Evolutionary conservation across 2,888 invertebrate genomes (phyloP), one percentile per base, ranked within the genome.

Genomic region (Isoperla grammatica): DNA sequence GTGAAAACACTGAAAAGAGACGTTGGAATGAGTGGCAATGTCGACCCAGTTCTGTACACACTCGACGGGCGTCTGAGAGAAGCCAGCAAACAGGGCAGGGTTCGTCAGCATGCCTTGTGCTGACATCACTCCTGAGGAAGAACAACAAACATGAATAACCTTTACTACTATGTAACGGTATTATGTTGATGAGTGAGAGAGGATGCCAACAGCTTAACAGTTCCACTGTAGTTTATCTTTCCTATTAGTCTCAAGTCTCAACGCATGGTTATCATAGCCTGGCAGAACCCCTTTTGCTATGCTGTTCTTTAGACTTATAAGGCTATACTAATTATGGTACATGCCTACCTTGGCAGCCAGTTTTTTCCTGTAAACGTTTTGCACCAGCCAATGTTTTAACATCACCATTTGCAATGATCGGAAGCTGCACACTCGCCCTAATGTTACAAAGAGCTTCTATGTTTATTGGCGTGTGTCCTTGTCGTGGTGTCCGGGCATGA

Each of bases 351-450:
- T 81, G 78, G 67, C 88, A 89, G 9, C 84, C 82, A 0, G 93
- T 88, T 60, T 73, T 68, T 40, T 81, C 73, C 65, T 85, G 81
- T 40, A 96, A 76, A 12, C 75, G 70, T 60, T 83, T 72, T 23
- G 90, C 92, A 72, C 90, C 89, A n/a, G 80, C 72, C 61, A 90
- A 75, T 49, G 79, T 81, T 68, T 84, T 88, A 0, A 95, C 79
- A 68, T 94, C 95, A 39, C 98, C 98, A 78, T 99, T 99, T 0
- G 91, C 95, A 65, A 97, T 81, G 0, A 98, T 78, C 1, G 98
- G 97, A 65, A 97, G 77, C 40, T 74, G 72, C n/a, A 94, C 74
- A 64, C 80, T 81, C 56, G 86, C 81, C 67, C 84, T 85, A 12
- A 95, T 82, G 43, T 84, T 76, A 68, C 80, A 81, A 60, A 98